Conservation (phyloP, 1,140 invertebrate species). For the Ridgeia piscesae region DNA sequence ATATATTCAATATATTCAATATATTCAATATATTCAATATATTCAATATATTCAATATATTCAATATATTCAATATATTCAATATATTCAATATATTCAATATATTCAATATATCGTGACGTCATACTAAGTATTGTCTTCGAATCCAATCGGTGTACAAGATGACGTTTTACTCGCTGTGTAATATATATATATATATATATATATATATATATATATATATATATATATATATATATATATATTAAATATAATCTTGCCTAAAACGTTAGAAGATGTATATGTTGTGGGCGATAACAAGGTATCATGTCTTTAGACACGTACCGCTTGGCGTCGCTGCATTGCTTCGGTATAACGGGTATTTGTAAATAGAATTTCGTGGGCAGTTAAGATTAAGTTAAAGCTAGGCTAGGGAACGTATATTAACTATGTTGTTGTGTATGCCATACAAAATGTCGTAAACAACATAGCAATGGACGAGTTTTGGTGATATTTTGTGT, state of each 20-base stretch:
- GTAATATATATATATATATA: not conserved
- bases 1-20: too few relatives aligned
- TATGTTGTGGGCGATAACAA: not conserved
- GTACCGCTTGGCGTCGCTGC: not conserved
- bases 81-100: too few relatives aligned
- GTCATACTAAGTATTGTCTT: too few relatives aligned
- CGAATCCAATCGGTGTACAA: too few relatives aligned
- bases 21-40: too few relatives aligned
- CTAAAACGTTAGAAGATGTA: not conserved
- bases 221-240: too few relatives aligned
- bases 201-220: too few relatives aligned
- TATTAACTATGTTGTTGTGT: not conserved
- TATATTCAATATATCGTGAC: not conserved
- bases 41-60: too few relatives aligned
- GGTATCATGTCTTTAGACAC: not conserved
- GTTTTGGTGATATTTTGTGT: not conserved
- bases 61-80: too few relatives aligned
- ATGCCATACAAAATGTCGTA: not conserved
- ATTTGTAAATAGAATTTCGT: not conserved
- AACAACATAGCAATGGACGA: not conserved
- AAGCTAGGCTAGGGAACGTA: not conserved
- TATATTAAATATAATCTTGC: too few relatives aligned
- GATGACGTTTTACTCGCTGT: not conserved
- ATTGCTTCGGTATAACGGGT: constrained; percentile 4
- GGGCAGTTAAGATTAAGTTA: not conserved